These are phyloP conservation scores for Galaxias olidus DNA, from an alignment of 2,797 vertebrate genomes.

Conservation along the genomic window DNA sequence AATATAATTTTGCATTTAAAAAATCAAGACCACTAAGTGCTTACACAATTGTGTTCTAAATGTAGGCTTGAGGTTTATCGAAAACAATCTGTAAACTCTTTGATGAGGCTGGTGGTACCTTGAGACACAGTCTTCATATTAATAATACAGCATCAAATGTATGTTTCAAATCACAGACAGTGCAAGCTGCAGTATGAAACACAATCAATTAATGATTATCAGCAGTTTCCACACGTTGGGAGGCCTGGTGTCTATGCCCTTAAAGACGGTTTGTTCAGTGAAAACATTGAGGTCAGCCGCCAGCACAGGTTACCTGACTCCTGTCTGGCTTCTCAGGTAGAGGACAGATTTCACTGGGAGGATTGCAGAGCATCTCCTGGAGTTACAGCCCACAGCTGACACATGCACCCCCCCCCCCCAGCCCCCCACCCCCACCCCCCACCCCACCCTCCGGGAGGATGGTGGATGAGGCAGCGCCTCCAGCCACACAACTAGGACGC, in stretches of 20 bases:
- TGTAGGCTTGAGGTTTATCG: not conserved
- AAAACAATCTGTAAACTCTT: not conserved
- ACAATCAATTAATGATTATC: slow-evolving; percentile 50
- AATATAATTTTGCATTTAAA: too few relatives aligned
- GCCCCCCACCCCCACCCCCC: not conserved
- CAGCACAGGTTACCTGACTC: slow-evolving; percentile 72
- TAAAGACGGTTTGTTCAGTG: slow-evolving; percentile 56
- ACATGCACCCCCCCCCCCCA: slow-evolving; percentile 27
- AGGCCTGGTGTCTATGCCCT: slow-evolving; percentile 41
- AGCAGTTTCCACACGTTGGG: slow-evolving; percentile 29
- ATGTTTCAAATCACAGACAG: slow-evolving; percentile 41
- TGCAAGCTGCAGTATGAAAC: slow-evolving; percentile 25
- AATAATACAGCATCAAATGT: slow-evolving; percentile 34
- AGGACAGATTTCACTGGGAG: slow-evolving; percentile 72
- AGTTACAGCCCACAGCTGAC: slow-evolving; percentile 63
- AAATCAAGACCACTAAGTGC: not conserved
- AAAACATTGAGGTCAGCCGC: slow-evolving; percentile 70
- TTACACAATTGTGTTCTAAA: not conserved
- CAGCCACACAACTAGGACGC: slow-evolving; percentile 33
- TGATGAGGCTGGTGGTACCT: slow-evolving; percentile 15
- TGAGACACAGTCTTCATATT: slow-evolving; percentile 21
- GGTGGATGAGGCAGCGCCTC: slow-evolving; percentile 10
- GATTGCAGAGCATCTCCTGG: slow-evolving; percentile 63
- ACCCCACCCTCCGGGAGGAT: not conserved
- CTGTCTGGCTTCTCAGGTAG: slow-evolving; percentile 66